Evolutionary conservation across 2,888 invertebrate genomes (phyloP), one percentile per base, ranked within the genome.

Genomic region (Apamea anceps): DNA sequence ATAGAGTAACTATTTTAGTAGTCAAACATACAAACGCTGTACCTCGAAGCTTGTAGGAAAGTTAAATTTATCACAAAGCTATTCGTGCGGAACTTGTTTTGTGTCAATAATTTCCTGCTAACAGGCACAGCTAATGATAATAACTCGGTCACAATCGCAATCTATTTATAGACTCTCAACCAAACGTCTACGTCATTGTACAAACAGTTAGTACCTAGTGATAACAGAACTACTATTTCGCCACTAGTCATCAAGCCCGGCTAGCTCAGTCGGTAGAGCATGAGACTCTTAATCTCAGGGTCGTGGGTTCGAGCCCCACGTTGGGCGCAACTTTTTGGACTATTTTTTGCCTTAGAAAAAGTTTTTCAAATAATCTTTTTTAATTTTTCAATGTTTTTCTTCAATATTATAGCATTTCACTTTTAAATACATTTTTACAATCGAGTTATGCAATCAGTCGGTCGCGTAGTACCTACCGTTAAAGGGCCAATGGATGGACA

Each of bases 241-340:
- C 8, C 0, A 0, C 0, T 0, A 0, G 0, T 0, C 0, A 0
- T 18, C 57, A 89, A 93, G 96, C 97, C 96, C 96, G 96, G 97
- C 97, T 97, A 97, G 96, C 97, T 97, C 96, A 96, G 96, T 96
- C 96, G 96, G 97, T 97, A 97, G 97, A 97, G 97, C 97, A 97
- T 97, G 97, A 97, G 97, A 97, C 97, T 97, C 97, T 97, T 97
- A 97, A 97, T 97, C 97, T 97, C 97, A 97, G 97, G 97, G 97
- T 97, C 97, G 97, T 97, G 97, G 97, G 97, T 97, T 97, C 97
- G 97, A 97, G 97, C 97, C 97, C 97, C 97, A 97, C 97, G 97
- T 97, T 97, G 97, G 97, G 97, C 97, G 96, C 79, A 87, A 86
- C 91, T 93, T 94, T 92, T 91, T 89, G 77, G 15, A 6, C 2